phyloP scores from a whole-genome alignment of 2,888 invertebrate genomes.

The Eumerus sabulonum region DNA sequence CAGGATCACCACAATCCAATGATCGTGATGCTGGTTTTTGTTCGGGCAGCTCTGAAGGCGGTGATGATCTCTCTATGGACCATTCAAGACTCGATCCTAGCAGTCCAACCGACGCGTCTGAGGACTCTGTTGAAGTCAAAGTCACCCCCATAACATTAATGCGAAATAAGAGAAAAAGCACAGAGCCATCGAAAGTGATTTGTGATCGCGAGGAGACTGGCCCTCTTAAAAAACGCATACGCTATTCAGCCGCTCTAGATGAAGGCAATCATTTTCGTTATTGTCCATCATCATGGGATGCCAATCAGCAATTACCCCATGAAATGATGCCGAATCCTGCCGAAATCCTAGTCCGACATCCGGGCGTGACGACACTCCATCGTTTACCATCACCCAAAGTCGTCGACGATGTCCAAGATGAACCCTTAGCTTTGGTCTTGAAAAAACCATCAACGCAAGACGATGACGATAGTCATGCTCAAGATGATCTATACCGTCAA shows the following conservation, averaged over 20 bases:
- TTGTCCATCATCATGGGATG: constrained; percentile 85
- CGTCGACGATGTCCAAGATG: constrained; percentile 79
- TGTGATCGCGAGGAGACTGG: constrained; percentile 75
- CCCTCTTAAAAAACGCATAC: constrained; percentile 87
- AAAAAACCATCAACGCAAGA: constrained; percentile 74
- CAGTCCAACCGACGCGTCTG: constrained; percentile 83
- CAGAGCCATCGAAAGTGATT: constrained; percentile 83
- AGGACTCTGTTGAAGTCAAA: constrained; percentile 84
- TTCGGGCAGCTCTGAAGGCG: constrained; percentile 82
- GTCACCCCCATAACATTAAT: constrained; percentile 80
- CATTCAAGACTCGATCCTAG: constrained; percentile 79
- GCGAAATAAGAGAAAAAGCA: constrained; percentile 84
- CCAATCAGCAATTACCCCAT: constrained; percentile 76
- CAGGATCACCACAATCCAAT: constrained; percentile 77
- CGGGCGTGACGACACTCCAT: constrained; percentile 78
- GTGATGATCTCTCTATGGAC: constrained; percentile 83
- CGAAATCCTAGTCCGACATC: constrained; percentile 77
- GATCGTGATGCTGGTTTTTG: constrained; percentile 86
- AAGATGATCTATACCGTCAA: constrained; percentile 54
- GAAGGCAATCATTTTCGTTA: constrained; percentile 76
- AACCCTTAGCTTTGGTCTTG: constrained; percentile 83
- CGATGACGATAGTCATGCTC: constrained; percentile 42
- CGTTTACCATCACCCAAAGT: constrained; percentile 70
- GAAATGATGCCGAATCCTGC: constrained; percentile 80
- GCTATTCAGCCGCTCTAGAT: constrained; percentile 79